Evolutionary conservation across 1,140 invertebrate species (phyloP).

Genomic region (Pseudomyrmex flavicornis): DNA sequence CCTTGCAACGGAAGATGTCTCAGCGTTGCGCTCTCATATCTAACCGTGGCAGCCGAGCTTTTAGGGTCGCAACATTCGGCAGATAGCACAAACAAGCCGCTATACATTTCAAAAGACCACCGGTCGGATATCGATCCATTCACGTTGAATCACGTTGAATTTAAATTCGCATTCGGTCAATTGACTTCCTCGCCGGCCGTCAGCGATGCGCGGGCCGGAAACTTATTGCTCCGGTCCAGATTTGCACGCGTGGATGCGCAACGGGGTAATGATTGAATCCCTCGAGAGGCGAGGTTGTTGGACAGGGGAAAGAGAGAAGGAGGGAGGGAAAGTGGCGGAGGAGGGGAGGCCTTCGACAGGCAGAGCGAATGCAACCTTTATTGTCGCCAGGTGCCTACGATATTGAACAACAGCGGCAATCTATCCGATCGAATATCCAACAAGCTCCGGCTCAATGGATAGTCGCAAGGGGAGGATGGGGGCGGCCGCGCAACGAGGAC

Average conservation of each 20-base stretch:
- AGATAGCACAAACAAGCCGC: conserved; percentile 7
- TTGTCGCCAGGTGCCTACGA: conserved; percentile 65
- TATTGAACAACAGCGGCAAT: conserved; percentile 76
- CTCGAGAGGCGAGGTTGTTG: neutral
- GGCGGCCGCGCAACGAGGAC: conserved; percentile 12
- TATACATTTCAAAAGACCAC: conserved; percentile 26
- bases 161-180: conserved; percentile 58
- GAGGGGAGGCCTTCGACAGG: neutral
- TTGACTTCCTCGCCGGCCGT: conserved; percentile 43
- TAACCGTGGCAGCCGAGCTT: neutral
- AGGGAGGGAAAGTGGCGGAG: neutral
- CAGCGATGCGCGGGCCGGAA: conserved; percentile 41
- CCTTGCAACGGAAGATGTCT: neutral
- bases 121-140: neutral
- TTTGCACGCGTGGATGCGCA: conserved; percentile 38
- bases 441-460: conserved; percentile 66
- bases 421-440: conserved; percentile 79
- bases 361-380: conserved; percentile 64
- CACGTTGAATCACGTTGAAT: conserved; percentile 18
- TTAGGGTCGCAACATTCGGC: conserved; percentile 16
- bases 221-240: conserved; percentile 55
- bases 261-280: conserved; percentile 64
- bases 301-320: neutral
- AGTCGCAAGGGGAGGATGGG: conserved; percentile 39
- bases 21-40: neutral